Base-by-base conservation (phyloP, 2,888 invertebrate genomes). In the Melipona bicolor region DNA sequence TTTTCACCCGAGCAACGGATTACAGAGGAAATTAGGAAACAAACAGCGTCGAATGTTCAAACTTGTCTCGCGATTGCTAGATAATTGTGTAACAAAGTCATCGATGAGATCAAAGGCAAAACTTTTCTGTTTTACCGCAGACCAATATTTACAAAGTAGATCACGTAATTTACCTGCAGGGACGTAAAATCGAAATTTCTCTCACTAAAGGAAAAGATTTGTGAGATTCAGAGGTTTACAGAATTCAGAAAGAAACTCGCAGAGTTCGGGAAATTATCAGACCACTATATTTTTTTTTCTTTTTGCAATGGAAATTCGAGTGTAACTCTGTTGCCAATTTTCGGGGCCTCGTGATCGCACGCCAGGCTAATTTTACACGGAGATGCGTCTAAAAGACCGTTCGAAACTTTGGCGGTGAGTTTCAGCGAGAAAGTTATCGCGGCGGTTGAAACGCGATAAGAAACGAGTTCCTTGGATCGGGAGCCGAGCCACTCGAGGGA, bases 381-480 rank as follows among this genome's bases (percentile, higher is more conserved):
- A 27, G 27, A 61, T 32, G 27, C 27, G n/a, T 61, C 9, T 2
- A 24, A 61, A 27, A 61, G 19, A 27, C 27, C 9, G 61, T 19
- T 27, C 27, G 61, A 61, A 61, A 61, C 61, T 61, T 61, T 19
- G 19, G 61, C 27, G 9, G 19, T 61, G 32, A 27, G 27, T 61
- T 61, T 61, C 19, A 27, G 19, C 71, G 24, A 43, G 71, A 56
- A 59, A 71, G 24, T 71, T 71, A 70, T 70, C 70, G 32, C 54
- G 17, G n/a, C n/a, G 36, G 52, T 36, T 36, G 54, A 54, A 70
- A 56, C 70, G 70, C n/a, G 21, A 54, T 70, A 70, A 56, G 71
- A 61, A 61, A 27, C 24, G 61, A 61, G 61, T 19, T 17, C 11
- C 4, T 24, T 19, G 27, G 27, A 61, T 61, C 61, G 24, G 19